Evolutionary conservation across 2,797 vertebrate genomes (phyloP).

Genomic region (Acomys russatus): DNA sequence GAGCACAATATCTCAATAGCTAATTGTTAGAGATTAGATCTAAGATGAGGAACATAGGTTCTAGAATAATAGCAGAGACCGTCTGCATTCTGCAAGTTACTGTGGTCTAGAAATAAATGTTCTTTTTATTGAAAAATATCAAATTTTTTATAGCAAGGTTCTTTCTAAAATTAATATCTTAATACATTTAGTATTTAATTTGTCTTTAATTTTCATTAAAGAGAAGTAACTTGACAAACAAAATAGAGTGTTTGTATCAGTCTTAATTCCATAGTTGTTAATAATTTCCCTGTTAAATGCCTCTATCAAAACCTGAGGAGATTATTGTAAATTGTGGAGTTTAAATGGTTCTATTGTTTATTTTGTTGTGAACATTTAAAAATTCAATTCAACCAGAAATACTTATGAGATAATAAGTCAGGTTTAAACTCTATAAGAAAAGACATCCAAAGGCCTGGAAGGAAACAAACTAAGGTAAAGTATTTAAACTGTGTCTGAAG

Average conservation of each 20-base stretch:
- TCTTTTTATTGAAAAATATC: not conserved
- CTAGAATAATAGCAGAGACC: not conserved
- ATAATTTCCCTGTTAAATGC: not conserved
- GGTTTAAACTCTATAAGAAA: slow-evolving; percentile 37
- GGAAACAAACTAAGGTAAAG: slow-evolving; percentile 38
- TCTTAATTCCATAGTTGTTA: not conserved
- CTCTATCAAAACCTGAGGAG: not conserved
- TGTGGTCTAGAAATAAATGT: not conserved
- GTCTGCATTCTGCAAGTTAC: not conserved
- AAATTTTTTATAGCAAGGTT: not conserved
- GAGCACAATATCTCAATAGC: not conserved
- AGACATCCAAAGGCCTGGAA: not conserved
- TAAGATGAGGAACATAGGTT: not conserved
- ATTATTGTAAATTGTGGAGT: slow-evolving; percentile 17
- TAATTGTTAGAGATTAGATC: not conserved
- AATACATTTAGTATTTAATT: not conserved
- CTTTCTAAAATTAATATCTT: not conserved
- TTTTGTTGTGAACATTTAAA: slow-evolving; percentile 21
- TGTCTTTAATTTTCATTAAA: not conserved
- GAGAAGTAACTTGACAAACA: not conserved
- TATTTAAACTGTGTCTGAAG: slow-evolving; percentile 26
- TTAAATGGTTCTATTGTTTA: not conserved
- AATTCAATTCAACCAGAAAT: slow-evolving; percentile 60
- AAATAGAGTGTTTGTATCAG: not conserved
- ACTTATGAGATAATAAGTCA: slow-evolving; percentile 50